Evolutionary conservation across 2,113 vertebrate species (phyloP).

Genomic region (Crypturellus undulatus): DNA sequence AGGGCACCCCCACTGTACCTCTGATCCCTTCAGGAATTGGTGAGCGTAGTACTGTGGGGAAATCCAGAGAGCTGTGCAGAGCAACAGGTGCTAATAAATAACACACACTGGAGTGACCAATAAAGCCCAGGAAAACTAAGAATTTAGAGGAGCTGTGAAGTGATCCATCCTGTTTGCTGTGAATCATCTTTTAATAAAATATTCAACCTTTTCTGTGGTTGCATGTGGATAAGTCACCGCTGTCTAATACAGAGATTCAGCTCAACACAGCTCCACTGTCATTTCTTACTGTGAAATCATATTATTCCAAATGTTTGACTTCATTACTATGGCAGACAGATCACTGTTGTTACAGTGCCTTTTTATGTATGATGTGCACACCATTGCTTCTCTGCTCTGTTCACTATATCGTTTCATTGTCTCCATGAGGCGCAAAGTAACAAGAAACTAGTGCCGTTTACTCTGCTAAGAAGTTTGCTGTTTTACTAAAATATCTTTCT

Average conservation of each 20-base stretch:
- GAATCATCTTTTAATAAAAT: conserved; percentile 47
- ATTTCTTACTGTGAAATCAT: conserved; percentile 25
- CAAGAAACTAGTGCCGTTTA: not conserved
- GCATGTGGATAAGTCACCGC: conserved; percentile 26
- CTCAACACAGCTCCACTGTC: conserved; percentile 15
- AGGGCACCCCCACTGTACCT: too few relatives aligned
- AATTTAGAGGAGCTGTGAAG: not conserved
- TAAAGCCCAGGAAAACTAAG: not conserved
- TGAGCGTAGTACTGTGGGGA: not conserved
- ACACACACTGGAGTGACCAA: not conserved
- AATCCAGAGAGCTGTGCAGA: not conserved
- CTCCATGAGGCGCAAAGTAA: conserved; percentile 2
- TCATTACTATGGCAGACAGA: conserved; percentile 37
- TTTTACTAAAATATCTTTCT: conserved; percentile 32
- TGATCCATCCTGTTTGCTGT: conserved; percentile 1
- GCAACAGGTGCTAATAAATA: not conserved
- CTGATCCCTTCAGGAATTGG: too few relatives aligned
- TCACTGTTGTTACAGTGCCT: not conserved
- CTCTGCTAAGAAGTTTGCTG: conserved; percentile 4
- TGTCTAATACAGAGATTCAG: conserved; percentile 27
- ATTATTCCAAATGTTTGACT: conserved; percentile 32
- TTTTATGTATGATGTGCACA: not conserved
- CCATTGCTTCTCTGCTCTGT: not conserved
- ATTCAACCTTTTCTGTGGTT: conserved; percentile 49
- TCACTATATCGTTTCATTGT: conserved; percentile 12